Conservation (phyloP, 2,888 invertebrate genomes). For the Hesperia comma region DNA sequence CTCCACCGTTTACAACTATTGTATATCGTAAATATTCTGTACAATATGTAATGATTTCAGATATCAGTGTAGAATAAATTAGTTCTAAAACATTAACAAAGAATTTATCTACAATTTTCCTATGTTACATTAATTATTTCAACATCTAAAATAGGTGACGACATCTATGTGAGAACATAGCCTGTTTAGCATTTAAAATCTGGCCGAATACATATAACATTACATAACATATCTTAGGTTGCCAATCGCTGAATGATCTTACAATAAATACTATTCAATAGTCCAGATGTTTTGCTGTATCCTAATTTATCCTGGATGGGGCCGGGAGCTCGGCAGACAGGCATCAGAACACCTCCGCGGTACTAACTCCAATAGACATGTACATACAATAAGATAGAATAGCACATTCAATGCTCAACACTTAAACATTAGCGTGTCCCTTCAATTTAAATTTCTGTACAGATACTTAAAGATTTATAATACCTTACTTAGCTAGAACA, state of each 20-base stretch:
- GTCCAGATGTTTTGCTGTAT: background rate
- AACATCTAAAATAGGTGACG: constrained; percentile 25
- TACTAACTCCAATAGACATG: constrained; percentile 2
- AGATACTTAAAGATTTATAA: constrained; percentile 26
- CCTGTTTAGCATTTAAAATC: background rate
- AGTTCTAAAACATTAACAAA: constrained; percentile 50
- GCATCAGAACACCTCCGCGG: constrained; percentile 31
- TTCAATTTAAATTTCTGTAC: constrained; percentile 30
- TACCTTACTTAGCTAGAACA: constrained; percentile 18
- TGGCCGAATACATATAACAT: constrained; percentile 16
- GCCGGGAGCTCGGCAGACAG: constrained; percentile 13
- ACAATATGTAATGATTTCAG: constrained; percentile 50
- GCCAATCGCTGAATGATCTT: constrained; percentile 9
- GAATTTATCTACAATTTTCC: constrained; percentile 52
- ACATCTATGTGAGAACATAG: constrained; percentile 12
- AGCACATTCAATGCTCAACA: constrained; percentile 17
- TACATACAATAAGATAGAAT: background rate
- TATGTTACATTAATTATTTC: constrained; percentile 38
- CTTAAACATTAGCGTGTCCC: constrained; percentile 14
- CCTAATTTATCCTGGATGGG: background rate
- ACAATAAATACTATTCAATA: constrained; percentile 3
- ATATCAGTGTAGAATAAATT: constrained; percentile 48
- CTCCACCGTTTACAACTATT: constrained; percentile 47
- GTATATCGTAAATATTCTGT: constrained; percentile 58
- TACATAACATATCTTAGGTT: constrained; percentile 16